These are phyloP conservation scores for Bugula neritina DNA, from an alignment of 2,888 invertebrate species.

Conservation along the genomic window DNA sequence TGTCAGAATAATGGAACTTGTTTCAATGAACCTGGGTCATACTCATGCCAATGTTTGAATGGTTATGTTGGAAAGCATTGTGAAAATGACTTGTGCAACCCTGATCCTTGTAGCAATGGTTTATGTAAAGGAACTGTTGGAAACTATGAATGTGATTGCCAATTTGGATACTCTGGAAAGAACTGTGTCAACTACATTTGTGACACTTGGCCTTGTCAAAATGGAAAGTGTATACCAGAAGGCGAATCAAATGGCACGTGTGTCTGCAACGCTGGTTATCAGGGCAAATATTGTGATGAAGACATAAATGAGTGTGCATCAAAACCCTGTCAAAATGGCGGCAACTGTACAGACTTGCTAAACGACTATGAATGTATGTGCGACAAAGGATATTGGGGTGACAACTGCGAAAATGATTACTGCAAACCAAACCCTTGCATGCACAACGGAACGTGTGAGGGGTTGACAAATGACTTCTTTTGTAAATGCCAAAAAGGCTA, in stretches of 20 bases:
- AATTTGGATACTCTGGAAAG: background rate
- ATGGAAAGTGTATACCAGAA: conserved; percentile 2
- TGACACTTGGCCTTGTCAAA: background rate
- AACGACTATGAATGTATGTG: background rate
- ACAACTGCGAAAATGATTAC: conserved; percentile 15
- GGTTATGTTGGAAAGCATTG: background rate
- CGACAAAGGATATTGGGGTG: background rate
- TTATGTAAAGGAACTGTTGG: background rate
- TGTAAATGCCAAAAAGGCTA: background rate
- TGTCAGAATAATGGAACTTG: conserved; percentile 14
- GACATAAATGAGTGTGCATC: background rate
- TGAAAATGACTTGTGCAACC: background rate
- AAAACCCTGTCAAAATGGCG: background rate
- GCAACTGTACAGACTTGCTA: background rate
- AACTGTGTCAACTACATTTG: background rate
- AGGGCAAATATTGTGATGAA: background rate
- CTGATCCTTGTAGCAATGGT: background rate
- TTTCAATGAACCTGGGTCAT: background rate
- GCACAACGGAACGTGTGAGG: background rate
- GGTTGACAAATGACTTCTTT: background rate
- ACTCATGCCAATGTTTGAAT: background rate
- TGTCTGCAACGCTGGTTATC: background rate
- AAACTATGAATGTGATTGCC: background rate
- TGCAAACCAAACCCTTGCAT: background rate
- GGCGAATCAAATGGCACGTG: background rate